phyloP scores from a whole-genome alignment of 2,888 invertebrate genomes.

The Cryptocephalus moraei region DNA sequence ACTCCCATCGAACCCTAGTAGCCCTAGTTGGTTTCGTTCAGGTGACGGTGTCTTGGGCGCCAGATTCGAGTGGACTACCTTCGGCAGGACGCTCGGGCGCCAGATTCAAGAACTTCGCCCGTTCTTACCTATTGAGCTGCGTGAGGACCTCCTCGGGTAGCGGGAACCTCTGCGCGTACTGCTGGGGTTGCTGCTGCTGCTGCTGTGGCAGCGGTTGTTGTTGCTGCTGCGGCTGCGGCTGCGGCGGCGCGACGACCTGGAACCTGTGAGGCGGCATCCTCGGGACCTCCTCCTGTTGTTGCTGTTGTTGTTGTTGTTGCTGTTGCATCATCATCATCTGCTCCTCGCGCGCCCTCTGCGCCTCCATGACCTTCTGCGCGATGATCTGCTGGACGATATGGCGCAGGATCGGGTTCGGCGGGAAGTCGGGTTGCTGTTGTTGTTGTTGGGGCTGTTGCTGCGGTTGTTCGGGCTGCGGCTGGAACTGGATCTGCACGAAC shows the following conservation, averaged over 20 bases:
- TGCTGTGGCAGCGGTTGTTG: constrained; percentile 5
- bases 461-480: constrained; percentile 20
- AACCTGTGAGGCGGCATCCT: constrained; percentile 4
- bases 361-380: constrained; percentile 34
- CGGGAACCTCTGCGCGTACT: constrained; percentile 33
- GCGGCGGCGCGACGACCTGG: constrained; percentile 6
- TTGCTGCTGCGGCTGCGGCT: constrained; percentile 4
- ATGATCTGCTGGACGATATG: constrained; percentile 39
- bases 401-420: constrained; percentile 37
- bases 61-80: too few species aligned
- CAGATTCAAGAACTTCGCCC: too few species aligned
- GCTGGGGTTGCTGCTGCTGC: constrained; percentile 4
- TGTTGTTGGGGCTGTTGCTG: constrained; percentile 22
- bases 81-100: too few species aligned
- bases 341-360: constrained; percentile 28
- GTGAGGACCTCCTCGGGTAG: constrained; percentile 39
- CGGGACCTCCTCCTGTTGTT: constrained; percentile 1
- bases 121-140: constrained; percentile 33
- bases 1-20: too few species aligned
- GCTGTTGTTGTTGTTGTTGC: constrained; percentile 22
- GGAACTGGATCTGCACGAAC: constrained; percentile 33
- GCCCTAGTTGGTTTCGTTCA: too few species aligned
- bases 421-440: constrained; percentile 23
- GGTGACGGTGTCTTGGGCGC: too few species aligned
- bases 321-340: constrained; percentile 27